Conservation (phyloP, 2,797 vertebrate species). For the Triplophysa bombifrons region DNA sequence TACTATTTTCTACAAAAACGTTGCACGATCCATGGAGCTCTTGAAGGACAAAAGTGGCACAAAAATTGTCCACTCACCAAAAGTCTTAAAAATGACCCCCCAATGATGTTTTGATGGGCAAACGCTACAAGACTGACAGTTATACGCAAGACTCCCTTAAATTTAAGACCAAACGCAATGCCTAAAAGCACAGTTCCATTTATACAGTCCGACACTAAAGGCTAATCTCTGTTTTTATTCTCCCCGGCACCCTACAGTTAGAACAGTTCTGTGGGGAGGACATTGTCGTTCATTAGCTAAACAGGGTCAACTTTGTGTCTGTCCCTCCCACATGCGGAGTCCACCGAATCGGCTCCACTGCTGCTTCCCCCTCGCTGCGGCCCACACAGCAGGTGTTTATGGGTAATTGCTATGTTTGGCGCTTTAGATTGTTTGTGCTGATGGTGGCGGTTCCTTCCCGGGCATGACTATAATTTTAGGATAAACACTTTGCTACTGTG, state of each 20-base stretch:
- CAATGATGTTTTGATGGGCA: not conserved
- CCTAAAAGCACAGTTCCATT: not conserved
- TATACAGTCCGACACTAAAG: not conserved
- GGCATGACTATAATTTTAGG: constrained; percentile 47
- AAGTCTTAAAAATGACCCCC: not conserved
- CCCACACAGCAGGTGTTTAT: constrained; percentile 40
- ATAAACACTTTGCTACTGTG: constrained; percentile 45
- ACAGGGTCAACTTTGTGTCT: constrained; percentile 33
- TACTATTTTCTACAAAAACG: not conserved
- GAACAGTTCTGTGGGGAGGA: constrained; percentile 27
- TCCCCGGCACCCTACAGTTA: not conserved
- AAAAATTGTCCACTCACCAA: not conserved
- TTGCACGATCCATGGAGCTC: not conserved
- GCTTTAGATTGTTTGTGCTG: constrained; percentile 46
- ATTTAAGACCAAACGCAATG: not conserved
- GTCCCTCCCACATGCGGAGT: constrained; percentile 32
- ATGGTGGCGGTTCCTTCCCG: constrained; percentile 44
- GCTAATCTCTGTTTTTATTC: not conserved
- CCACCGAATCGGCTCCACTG: constrained; percentile 27
- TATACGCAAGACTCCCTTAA: not conserved
- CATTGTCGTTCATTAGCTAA: constrained; percentile 40
- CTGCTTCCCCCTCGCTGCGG: not conserved
- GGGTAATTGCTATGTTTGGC: constrained; percentile 47
- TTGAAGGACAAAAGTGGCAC: not conserved
- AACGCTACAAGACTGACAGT: not conserved